Evolutionary conservation across 35 echinoderm and acorn worm genomes (phyloP).

Genomic region (Acanthaster planci): DNA sequence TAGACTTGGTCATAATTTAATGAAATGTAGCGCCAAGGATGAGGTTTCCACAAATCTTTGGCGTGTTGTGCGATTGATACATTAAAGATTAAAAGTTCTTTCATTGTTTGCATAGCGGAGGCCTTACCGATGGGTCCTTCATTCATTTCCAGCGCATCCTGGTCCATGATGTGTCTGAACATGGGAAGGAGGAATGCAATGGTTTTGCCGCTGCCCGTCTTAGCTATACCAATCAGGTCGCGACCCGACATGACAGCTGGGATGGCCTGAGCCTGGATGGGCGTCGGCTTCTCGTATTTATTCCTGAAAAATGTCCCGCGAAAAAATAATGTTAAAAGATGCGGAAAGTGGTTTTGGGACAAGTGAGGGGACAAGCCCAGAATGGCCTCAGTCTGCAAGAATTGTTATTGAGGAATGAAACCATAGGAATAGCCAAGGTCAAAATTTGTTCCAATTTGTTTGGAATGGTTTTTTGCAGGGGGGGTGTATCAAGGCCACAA

Average conservation of each 20-base stretch:
- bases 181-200: constrained; percentile 90
- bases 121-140: constrained; percentile 84
- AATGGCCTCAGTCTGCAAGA: not conserved
- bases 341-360: too few species aligned
- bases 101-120: not conserved
- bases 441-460: too few species aligned
- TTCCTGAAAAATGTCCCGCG: constrained; percentile 46
- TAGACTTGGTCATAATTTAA: too few species aligned
- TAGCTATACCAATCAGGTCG: constrained; percentile 96
- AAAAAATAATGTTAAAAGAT: not conserved
- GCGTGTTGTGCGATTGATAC: too few species aligned
- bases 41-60: too few species aligned
- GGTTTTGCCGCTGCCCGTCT: constrained; percentile 93
- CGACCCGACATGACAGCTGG: constrained; percentile 89
- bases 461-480: too few species aligned
- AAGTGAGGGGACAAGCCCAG: too few species aligned
- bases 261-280: constrained; percentile 92
- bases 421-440: too few species aligned
- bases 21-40: too few species aligned
- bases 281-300: constrained; percentile 97
- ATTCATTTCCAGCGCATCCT: constrained; percentile 77
- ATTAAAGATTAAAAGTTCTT: too few species aligned
- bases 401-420: too few species aligned
- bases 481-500: too few species aligned
- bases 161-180: constrained; percentile 94